These are phyloP conservation scores for Palaemon carinicauda DNA, from an alignment of 1,140 invertebrate species.

Conservation along the genomic window DNA sequence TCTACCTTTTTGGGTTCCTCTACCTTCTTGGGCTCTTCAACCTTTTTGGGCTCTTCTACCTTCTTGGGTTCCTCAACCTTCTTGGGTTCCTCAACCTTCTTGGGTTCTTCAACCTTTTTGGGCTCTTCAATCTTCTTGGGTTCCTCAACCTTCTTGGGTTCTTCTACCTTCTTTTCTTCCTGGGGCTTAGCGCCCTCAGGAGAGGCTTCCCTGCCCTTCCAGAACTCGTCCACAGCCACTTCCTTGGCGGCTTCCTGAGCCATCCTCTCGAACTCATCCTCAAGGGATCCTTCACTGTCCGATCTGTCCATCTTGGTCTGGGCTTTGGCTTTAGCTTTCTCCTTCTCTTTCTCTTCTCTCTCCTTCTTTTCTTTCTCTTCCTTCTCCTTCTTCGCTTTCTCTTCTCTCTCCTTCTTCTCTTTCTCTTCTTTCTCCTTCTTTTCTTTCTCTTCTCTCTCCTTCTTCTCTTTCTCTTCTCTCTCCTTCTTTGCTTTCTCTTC, in stretches of 20 bases:
- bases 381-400: neutral
- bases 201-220: constrained; percentile 16
- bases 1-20: neutral
- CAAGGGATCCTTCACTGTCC: neutral
- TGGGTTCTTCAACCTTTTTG: neutral
- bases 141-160: neutral
- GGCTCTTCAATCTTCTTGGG: neutral
- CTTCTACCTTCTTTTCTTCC: neutral
- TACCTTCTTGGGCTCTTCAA: constrained; percentile 14
- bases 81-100: constrained; percentile 3
- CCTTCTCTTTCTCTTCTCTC: neutral
- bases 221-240: constrained; percentile 36
- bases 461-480: neutral
- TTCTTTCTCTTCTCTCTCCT: neutral
- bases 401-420: neutral
- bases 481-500: neutral
- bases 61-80: constrained; percentile 19
- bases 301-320: neutral
- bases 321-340: neutral
- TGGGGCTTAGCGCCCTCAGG: constrained; percentile 15
- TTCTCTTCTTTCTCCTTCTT: neutral
- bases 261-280: constrained; percentile 13
- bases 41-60: constrained; percentile 1
- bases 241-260: constrained; percentile 22
- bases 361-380: neutral